Percentiles rank a stretch among this genome's conserved stretches.
These are phyloP conservation scores for Xanthorhoe designata DNA, from an alignment of 2,888 invertebrate species.

Conservation along the genomic window DNA sequence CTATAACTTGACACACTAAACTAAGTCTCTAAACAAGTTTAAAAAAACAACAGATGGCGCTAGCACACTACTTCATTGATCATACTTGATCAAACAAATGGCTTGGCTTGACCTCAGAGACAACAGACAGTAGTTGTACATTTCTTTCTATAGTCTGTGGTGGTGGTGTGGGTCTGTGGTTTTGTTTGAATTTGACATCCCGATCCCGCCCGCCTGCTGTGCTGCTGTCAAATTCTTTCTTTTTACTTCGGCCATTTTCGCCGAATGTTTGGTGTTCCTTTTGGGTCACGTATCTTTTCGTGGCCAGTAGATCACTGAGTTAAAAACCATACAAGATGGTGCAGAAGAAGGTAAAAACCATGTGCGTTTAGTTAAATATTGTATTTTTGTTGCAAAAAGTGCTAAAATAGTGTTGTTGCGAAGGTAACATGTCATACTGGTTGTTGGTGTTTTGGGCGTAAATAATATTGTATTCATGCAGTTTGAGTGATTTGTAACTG, in stretches of 20 bases:
- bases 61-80: no score
- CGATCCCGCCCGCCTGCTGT: neutral
- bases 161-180: no score
- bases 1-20: neutral
- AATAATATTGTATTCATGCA: conserved; percentile 46
- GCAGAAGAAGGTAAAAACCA: conserved; percentile 85
- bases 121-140: conserved; percentile 1
- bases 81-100: no score
- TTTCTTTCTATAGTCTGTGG: no score
- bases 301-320: conserved; percentile 78
- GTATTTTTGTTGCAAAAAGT: conserved; percentile 66
- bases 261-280: conserved; percentile 79
- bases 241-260: conserved; percentile 83
- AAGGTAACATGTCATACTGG: conserved; percentile 55
- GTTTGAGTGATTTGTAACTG: conserved; percentile 32
- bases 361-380: conserved; percentile 73
- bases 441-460: conserved; percentile 55
- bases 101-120: conserved; percentile 14
- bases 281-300: conserved; percentile 82
- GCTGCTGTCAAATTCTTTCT: conserved; percentile 57
- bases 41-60: conserved; percentile 4
- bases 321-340: conserved; percentile 82
- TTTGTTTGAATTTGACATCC: conserved; percentile 44
- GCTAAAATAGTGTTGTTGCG: conserved; percentile 52
- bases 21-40: neutral